Conservation (phyloP, 2,797 vertebrate species). For the Pipistrellus kuhlii region DNA sequence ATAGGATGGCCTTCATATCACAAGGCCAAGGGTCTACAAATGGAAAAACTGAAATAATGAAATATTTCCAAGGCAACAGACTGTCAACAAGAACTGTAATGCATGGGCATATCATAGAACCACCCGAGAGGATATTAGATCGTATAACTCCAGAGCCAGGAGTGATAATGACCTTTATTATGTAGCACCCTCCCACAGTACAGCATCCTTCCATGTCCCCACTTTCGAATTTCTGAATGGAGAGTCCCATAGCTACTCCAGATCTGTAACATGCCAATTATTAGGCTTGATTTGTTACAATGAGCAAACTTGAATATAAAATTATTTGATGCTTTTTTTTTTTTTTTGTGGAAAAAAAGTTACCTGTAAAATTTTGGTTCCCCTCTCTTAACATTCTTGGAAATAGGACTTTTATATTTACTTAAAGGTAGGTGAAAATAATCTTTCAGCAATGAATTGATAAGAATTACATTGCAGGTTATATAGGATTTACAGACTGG, state of each 20-base stretch:
- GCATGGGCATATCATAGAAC: constrained; percentile 89
- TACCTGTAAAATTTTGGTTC: constrained; percentile 73
- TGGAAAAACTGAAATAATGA: constrained; percentile 92
- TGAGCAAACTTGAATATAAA: constrained; percentile 67
- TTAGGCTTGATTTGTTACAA: constrained; percentile 84
- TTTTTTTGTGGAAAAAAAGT: background rate
- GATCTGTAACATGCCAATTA: constrained; percentile 77
- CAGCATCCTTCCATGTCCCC: constrained; percentile 83
- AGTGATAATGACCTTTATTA: constrained; percentile 89
- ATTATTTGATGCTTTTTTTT: constrained; percentile 81
- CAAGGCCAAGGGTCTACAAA: constrained; percentile 92
- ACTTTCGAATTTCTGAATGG: constrained; percentile 87
- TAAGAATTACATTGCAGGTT: constrained; percentile 52
- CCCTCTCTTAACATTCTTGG: constrained; percentile 67
- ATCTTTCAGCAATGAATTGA: constrained; percentile 30
- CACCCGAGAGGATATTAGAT: constrained; percentile 89
- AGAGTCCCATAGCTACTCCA: constrained; percentile 78
- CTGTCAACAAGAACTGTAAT: constrained; percentile 91
- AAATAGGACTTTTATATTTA: constrained; percentile 59
- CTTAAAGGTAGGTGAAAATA: constrained; percentile 59
- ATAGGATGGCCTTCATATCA: constrained; percentile 91
- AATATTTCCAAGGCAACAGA: constrained; percentile 92
- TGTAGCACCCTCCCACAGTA: constrained; percentile 86
- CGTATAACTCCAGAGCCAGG: constrained; percentile 85
- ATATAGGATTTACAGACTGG: constrained; percentile 63